These are phyloP conservation scores for Hypselothyrea guttata DNA, from an alignment of 2,888 invertebrate genomes.

Conservation along the genomic window DNA sequence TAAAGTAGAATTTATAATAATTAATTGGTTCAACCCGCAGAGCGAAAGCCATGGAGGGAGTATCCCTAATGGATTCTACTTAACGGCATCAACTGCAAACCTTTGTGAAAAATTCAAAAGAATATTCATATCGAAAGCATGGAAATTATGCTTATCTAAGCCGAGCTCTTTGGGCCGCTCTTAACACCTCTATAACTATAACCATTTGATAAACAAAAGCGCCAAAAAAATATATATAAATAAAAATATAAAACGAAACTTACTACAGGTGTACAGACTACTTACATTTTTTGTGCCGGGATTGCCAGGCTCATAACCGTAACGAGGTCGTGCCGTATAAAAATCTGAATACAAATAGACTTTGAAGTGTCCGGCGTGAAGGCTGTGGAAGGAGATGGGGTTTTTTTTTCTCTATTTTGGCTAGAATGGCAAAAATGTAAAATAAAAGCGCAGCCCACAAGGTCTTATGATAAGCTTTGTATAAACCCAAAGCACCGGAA, in stretches of 20 bases:
- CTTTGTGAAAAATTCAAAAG: too few relatives aligned
- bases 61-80: too few relatives aligned
- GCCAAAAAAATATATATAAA: neutral
- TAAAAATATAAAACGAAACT: too few relatives aligned
- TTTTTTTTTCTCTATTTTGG: neutral
- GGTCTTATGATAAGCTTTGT: constrained; percentile 36
- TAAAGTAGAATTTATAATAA: constrained; percentile 33
- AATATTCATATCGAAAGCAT: too few relatives aligned
- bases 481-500: constrained; percentile 42
- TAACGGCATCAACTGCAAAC: too few relatives aligned
- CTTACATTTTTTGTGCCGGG: neutral
- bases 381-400: too few relatives aligned
- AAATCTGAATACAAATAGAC: constrained; percentile 22
- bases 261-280: too few relatives aligned
- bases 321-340: constrained; percentile 11
- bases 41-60: neutral
- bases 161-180: neutral
- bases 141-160: neutral
- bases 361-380: constrained; percentile 1
- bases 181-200: constrained; percentile 18
- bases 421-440: neutral
- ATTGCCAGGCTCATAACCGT: constrained; percentile 24
- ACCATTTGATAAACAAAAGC: constrained; percentile 12
- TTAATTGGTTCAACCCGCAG: constrained; percentile 32
- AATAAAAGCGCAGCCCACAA: constrained; percentile 12